Percentiles rank a stretch among this genome's conserved stretches.
Conservation (phyloP, 2,888 invertebrate genomes). For the Drosophila monieri region DNA sequence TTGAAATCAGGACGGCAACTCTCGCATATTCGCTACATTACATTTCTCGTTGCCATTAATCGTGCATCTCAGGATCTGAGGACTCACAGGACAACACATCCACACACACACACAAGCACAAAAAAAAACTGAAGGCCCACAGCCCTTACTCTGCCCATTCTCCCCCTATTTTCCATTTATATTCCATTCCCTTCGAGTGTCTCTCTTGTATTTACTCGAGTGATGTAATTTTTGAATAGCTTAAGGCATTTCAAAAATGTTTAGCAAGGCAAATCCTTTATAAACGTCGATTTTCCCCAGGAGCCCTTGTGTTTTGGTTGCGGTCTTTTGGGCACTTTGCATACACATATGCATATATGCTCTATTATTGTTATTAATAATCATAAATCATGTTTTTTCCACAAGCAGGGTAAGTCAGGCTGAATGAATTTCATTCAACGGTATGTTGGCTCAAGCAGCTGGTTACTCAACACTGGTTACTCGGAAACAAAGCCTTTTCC, state of each 20-base stretch:
- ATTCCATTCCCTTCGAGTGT: conserved; percentile 30
- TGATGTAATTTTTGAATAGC: conserved; percentile 78
- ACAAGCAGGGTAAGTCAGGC: conserved; percentile 18
- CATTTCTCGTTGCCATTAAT: conserved; percentile 75
- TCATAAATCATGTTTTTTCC: conserved; percentile 60
- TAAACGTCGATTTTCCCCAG: conserved; percentile 66
- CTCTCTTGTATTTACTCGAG: conserved; percentile 75
- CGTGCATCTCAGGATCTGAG: conserved; percentile 56
- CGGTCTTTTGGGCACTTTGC: conserved; percentile 55
- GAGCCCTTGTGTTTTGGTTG: conserved; percentile 22
- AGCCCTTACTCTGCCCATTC: neutral
- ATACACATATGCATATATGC: conserved; percentile 58
- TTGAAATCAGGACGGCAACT: conserved; percentile 75
- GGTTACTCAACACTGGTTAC: neutral
- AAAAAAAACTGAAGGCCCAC: conserved; percentile 33
- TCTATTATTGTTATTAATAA: conserved; percentile 75
- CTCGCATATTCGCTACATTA: conserved; percentile 77
- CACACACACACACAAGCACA: conserved; percentile 32
- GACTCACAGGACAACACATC: conserved; percentile 2
- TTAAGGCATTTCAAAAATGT: conserved; percentile 75
- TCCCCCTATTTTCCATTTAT: conserved; percentile 7
- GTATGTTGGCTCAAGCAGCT: neutral
- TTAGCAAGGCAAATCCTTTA: conserved; percentile 79
- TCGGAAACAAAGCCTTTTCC: neutral
- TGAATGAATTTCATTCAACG: conserved; percentile 16